Evolutionary conservation across 2,113 vertebrate genomes (phyloP).

Genomic region (Tenrec ecaudatus): DNA sequence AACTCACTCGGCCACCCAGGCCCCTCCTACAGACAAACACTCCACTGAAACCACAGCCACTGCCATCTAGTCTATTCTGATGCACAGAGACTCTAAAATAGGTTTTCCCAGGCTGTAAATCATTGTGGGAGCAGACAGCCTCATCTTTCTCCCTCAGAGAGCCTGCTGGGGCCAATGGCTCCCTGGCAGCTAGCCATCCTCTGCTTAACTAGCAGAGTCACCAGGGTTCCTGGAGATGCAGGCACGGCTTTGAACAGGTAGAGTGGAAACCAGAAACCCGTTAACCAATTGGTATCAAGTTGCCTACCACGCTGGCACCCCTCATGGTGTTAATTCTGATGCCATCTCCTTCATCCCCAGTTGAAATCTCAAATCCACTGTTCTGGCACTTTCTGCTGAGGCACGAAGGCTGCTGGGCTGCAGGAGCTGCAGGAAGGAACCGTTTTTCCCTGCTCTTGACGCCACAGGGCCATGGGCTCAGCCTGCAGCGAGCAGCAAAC

Average conservation of each 20-base stretch:
- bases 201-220: too few relatives aligned
- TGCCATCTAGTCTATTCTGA: too few relatives aligned
- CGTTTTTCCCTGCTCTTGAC: neutral
- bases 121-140: too few relatives aligned
- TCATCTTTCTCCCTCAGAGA: too few relatives aligned
- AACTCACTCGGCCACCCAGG: neutral
- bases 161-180: too few relatives aligned
- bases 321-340: constrained; percentile 57
- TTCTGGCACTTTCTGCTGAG: neutral
- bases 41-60: too few relatives aligned
- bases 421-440: neutral
- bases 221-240: too few relatives aligned
- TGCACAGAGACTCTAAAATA: too few relatives aligned
- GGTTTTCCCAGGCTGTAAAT: too few relatives aligned
- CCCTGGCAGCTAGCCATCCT: too few relatives aligned
- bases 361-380: constrained; percentile 32
- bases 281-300: neutral
- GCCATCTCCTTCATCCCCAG: constrained; percentile 22
- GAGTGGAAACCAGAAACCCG: constrained; percentile 55
- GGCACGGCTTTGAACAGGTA: neutral
- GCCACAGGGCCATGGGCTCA: neutral
- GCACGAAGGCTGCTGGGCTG: neutral
- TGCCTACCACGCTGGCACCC: neutral
- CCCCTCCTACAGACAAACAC: neutral
- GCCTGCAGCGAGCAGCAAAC: neutral